Percentiles rank a stretch among this genome's conserved stretches.
Conservation (phyloP, 2,888 invertebrate genomes). For the Leptothorax acervorum region DNA sequence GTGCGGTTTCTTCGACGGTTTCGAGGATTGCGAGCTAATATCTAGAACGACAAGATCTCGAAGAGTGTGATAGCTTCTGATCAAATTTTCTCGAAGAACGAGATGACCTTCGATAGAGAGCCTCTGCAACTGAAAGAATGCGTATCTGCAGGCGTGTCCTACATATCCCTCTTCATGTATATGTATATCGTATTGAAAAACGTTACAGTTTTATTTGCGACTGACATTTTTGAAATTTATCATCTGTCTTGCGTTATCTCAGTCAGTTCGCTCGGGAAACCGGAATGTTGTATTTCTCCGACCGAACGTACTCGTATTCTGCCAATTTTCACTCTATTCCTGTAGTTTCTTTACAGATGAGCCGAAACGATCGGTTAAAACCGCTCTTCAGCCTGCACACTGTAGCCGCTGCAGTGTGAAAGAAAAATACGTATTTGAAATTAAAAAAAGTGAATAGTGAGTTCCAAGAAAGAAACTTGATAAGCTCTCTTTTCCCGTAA, state of each 20-base stretch:
- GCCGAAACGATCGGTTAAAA: not conserved
- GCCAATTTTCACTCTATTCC: constrained; percentile 6
- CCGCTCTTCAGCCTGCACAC: not conserved
- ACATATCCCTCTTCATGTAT: constrained; percentile 9
- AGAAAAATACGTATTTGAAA: constrained; percentile 1
- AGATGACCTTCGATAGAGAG: not conserved
- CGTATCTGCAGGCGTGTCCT: not conserved
- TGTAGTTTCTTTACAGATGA: not conserved
- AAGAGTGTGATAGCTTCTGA: constrained; percentile 10
- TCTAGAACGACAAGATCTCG: not conserved
- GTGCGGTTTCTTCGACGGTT: not conserved
- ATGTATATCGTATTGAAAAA: constrained; percentile 14
- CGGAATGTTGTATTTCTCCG: not conserved
- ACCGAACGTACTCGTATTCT: not conserved
- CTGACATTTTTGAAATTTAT: constrained; percentile 26
- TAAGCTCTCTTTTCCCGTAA: not conserved
- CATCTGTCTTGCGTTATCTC: constrained; percentile 15
- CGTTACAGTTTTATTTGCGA: not conserved
- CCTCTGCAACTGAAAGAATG: constrained; percentile 18
- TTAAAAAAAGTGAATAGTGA: not conserved
- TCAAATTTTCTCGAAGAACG: constrained; percentile 14
- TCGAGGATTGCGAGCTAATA: not conserved
- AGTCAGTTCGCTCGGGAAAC: constrained; percentile 4
- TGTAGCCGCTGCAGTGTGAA: not conserved
- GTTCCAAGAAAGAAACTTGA: not conserved